These are phyloP conservation scores for Nothocercus nigrocapillus DNA, from an alignment of 2,113 vertebrate genomes.

Conservation along the genomic window DNA sequence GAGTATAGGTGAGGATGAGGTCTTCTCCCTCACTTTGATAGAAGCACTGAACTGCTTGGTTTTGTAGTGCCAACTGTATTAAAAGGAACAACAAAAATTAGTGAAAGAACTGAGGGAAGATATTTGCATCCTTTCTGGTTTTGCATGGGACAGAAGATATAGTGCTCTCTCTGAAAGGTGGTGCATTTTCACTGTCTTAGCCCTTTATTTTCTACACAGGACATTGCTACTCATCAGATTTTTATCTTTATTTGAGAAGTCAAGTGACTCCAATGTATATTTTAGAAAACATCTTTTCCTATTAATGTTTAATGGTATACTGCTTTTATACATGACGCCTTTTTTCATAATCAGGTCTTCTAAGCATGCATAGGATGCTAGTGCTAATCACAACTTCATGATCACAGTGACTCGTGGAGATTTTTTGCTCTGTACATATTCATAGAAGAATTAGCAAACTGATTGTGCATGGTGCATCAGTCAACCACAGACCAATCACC, in stretches of 20 bases:
- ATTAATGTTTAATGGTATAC: neutral
- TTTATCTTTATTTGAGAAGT: neutral
- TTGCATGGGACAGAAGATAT: neutral
- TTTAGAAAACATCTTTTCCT: neutral
- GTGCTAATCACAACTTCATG: neutral
- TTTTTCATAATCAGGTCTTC: neutral
- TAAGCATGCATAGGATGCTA: neutral
- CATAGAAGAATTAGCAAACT: neutral
- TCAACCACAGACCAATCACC: neutral
- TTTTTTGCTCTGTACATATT: neutral
- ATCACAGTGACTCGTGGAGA: neutral
- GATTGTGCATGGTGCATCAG: neutral
- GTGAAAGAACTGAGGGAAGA: neutral
- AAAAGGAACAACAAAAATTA: neutral
- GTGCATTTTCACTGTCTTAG: neutral
- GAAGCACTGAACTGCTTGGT: neutral
- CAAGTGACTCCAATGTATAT: neutral
- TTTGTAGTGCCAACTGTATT: neutral
- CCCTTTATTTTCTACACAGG: neutral
- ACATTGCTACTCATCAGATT: neutral
- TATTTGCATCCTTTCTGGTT: neutral
- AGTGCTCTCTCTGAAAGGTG: neutral
- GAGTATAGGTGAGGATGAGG: no score
- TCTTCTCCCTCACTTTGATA: neutral
- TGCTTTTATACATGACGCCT: neutral